Evolutionary conservation across 1,140 invertebrate species (phyloP).

Genomic region (Cydia amplana): DNA sequence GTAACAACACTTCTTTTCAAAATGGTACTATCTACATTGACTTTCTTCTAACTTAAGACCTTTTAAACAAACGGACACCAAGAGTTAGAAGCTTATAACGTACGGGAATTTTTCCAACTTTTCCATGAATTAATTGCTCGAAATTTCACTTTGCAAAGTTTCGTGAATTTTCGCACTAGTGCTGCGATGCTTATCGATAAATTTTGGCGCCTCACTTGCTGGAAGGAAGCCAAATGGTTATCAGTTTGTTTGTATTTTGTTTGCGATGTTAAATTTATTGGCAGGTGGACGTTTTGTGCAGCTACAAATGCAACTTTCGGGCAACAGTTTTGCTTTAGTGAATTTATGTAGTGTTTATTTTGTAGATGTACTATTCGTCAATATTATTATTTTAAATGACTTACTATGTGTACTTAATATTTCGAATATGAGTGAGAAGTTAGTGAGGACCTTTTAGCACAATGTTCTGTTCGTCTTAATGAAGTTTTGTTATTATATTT

Average conservation of each 20-base stretch:
- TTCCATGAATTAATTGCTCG: conserved; percentile 50
- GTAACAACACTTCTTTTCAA: not conserved
- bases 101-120: conserved; percentile 3
- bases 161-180: conserved; percentile 38
- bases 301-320: not conserved
- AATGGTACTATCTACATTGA: not conserved
- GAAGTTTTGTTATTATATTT: too few relatives aligned
- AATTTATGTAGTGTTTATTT: too few relatives aligned
- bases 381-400: too few relatives aligned
- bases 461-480: too few relatives aligned
- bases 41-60: not conserved
- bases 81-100: conserved; percentile 11
- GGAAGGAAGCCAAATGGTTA: conserved; percentile 33
- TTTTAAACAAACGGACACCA: not conserved
- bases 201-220: conserved; percentile 27
- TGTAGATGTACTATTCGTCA: too few relatives aligned
- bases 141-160: conserved; percentile 53
- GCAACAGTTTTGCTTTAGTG: not conserved
- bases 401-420: too few relatives aligned
- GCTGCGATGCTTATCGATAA: conserved; percentile 40
- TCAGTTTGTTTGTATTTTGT: conserved; percentile 7
- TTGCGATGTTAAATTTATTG: conserved; percentile 24
- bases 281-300: conserved; percentile 12
- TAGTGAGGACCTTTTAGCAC: too few relatives aligned
- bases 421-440: too few relatives aligned